phyloP scores from a whole-genome alignment of 2,888 invertebrate genomes.

The Melikaiella ostensackeni region DNA sequence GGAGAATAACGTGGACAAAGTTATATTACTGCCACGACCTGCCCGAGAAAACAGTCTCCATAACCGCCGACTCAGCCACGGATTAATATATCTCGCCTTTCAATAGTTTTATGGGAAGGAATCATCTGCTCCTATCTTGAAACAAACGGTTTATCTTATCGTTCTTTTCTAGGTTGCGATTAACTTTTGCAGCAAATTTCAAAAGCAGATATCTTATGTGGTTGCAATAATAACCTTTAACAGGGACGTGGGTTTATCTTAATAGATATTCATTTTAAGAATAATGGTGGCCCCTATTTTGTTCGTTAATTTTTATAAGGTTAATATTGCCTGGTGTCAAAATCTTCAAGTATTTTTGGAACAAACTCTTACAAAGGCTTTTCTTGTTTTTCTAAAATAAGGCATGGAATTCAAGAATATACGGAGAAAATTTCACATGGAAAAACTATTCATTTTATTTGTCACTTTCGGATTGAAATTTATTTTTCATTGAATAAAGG shows the following conservation, averaged over 20 bases:
- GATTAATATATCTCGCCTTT: slow-evolving; percentile 19
- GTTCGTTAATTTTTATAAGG: too few species aligned
- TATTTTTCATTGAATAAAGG: too few species aligned
- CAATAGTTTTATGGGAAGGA: slow-evolving; percentile 6
- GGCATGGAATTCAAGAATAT: too few species aligned
- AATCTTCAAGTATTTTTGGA: too few species aligned
- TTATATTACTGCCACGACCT: slow-evolving; percentile 10
- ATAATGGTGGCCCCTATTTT: neutral
- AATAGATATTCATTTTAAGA: neutral
- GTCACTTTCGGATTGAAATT: too few species aligned
- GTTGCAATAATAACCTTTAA: neutral
- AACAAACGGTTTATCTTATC: neutral
- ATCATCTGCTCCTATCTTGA: neutral
- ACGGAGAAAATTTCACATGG: too few species aligned
- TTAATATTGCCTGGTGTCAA: too few species aligned
- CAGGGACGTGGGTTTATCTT: neutral
- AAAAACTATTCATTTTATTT: too few species aligned
- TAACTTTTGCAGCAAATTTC: neutral
- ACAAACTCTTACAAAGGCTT: too few species aligned
- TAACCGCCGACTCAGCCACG: slow-evolving; percentile 14
- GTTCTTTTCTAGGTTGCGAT: neutral
- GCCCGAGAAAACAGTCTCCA: slow-evolving; percentile 23
- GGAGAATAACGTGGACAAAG: slow-evolving; percentile 20
- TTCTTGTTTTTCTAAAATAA: too few species aligned
- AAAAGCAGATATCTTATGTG: neutral